Base-by-base conservation (phyloP, 2,113 vertebrate species). In the Strix uralensis region DNA sequence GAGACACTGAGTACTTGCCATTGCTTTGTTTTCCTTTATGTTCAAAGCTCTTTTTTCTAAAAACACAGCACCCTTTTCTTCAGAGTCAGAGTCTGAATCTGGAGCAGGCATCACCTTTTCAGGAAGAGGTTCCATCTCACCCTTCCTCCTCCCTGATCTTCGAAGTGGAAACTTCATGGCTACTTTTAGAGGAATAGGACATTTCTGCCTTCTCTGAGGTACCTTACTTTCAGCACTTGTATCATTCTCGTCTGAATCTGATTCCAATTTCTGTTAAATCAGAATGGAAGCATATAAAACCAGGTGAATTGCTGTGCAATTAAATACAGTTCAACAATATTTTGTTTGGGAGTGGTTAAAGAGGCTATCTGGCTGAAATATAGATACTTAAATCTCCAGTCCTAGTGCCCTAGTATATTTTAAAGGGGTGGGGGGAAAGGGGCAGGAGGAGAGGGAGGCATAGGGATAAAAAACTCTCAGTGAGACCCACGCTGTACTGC, bases 21-120 rank as follows among this genome's bases (percentile, higher is more conserved):
- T 99, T 73, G 98, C 99, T 97, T 99, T 99, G 98, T 99, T 99
- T 97, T 99, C 99, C 95, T 99, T 99, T 96, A 99, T 99, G 93
- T 99, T 99, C 91, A 99, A 96, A n/a, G 99, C 99, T 92, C 99
- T 98, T 96, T 99, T 99, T 95, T 97, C 97, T 89, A 99, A 97
- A 88, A 99, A 99, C 95, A 98, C 88, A 10, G 98, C 90, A 40
- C 98, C 98, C 5, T 88, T 98, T 90, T 99, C 99, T 18, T 98
- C 97, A 1, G 98, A 96, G 44, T 98, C 98, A 4, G 93, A 94
- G 30, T 78, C 97, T 47, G 94, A 96, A 79, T 98, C 96, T 3
- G 40, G 74, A 84, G 75, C 69, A 21, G 95, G 77, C 65, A 91
- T 74, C 13, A 95, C 47, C 54, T 97, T 70, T 36, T 95, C 82